phyloP scores from a whole-genome alignment of 1,140 invertebrate genomes.

The Patella vulgata region DNA sequence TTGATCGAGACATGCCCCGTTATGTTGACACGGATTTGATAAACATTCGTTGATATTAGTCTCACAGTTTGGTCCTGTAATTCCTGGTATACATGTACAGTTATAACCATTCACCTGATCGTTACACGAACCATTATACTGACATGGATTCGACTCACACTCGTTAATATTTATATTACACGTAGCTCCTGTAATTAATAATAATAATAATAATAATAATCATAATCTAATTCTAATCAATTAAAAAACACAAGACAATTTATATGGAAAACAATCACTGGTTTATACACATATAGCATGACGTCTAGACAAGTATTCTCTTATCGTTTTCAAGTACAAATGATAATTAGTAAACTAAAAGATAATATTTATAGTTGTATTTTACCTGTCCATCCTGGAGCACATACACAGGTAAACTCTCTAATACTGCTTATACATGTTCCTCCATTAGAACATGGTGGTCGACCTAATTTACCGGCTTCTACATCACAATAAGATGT shows the following conservation, averaged over 20 bases:
- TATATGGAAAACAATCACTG: no score
- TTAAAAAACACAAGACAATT: no score
- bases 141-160: slow-evolving; percentile 42
- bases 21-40: slow-evolving; percentile 33
- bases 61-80: slow-evolving; percentile 34
- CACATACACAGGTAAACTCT: slow-evolving; percentile 64
- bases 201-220: not conserved
- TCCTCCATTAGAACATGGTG: slow-evolving; percentile 40
- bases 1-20: slow-evolving; percentile 32
- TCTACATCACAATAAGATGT: slow-evolving; percentile 34
- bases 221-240: not conserved
- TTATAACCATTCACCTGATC: slow-evolving; percentile 39
- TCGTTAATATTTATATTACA: slow-evolving; percentile 53
- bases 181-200: slow-evolving; percentile 29
- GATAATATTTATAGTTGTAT: no score
- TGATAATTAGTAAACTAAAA: no score
- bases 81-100: slow-evolving; percentile 47
- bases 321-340: no score
- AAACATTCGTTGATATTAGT: slow-evolving; percentile 36
- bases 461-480: slow-evolving; percentile 10
- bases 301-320: no score
- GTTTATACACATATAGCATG: no score
- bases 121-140: slow-evolving; percentile 45
- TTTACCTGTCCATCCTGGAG: slow-evolving; percentile 42
- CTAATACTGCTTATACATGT: slow-evolving; percentile 60